Evolutionary conservation across 2,797 vertebrate species (phyloP), one percentile per base, ranked within the genome.

Genomic region (Muscicapa comitata): DNA sequence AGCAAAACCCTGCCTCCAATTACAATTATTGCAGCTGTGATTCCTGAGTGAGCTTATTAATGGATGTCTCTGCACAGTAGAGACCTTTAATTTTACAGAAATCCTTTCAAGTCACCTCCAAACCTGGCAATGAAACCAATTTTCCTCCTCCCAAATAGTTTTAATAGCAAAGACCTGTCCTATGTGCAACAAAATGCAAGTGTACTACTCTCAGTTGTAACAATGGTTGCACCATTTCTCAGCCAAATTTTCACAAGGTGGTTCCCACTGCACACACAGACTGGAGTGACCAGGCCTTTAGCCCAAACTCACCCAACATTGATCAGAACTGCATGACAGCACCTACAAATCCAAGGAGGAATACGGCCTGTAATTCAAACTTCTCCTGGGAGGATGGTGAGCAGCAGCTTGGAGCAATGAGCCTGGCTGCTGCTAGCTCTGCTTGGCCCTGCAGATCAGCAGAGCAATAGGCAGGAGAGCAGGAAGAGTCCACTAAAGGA

Each of bases 61-160:
- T 92, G 3, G 7, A 91, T 86, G 42, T 42, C 61, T 53, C 76
- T 63, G 65, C 76, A 92, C 65, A 83, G 72, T 21, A 65, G 21
- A 81, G 71, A 88, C 94, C 68, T 92, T 88, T 74, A 94, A 90
- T 91, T 91, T 88, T 54, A 95, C 50, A 86, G 53, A 95, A 95
- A 94, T 84, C 43, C 67, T 91, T 79, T 84, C 59, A 72, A 85
- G 68, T 91, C 89, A 92, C 74, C 89, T 95, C 68, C 86, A 96
- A 95, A 93, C 62, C 59, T 74, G 63, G 77, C 72, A 94, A 90
- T 53, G 70, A 81, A 95, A 66, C 47, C 23, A 55, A 50, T 66
- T 84, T 82, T 62, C 45, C 71, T 83, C 55, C 68, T 65, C 77
- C 42, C 47, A 75, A 67, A 65, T 12, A 61, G 40, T 45, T 86